A percentile compares a stretch with the other conserved stretches of the same genome.
These are phyloP conservation scores for Campoplex capitator DNA, from an alignment of 2,888 invertebrate genomes.

Conservation along the genomic window DNA sequence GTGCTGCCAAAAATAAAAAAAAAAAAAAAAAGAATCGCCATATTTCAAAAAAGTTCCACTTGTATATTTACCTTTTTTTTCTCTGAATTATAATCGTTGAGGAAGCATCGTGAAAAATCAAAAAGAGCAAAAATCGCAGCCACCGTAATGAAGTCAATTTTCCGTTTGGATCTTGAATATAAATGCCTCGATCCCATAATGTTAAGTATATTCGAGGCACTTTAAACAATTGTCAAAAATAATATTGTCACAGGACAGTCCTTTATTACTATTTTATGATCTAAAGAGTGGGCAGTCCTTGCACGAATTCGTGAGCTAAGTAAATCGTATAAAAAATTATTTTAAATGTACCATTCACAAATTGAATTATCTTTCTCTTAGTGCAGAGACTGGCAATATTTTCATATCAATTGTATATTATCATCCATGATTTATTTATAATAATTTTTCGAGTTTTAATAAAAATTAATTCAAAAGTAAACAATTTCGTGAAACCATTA, in stretches of 20 bases:
- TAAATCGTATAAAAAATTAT: neutral
- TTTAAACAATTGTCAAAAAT: neutral
- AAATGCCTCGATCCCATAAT: constrained; percentile 4
- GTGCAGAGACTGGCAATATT: neutral
- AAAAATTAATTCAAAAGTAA: neutral
- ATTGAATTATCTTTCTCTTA: neutral
- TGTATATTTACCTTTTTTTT: neutral
- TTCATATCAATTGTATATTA: neutral
- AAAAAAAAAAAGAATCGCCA: no score
- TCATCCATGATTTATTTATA: neutral
- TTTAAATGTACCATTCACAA: neutral
- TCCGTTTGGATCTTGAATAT: neutral
- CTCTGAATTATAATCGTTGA: neutral
- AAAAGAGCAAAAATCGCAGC: neutral
- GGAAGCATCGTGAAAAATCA: neutral
- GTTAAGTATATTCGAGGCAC: constrained; percentile 8
- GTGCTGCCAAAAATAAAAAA: no score
- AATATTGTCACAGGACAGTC: neutral
- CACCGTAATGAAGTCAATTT: neutral
- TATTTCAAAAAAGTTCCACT: neutral
- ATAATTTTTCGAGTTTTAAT: neutral
- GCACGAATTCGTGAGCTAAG: neutral
- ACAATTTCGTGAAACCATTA: neutral
- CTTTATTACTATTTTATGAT: neutral
- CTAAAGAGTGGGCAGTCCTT: neutral